These are phyloP conservation scores for Parauchenoglanis punctatus DNA, from an alignment of 2,797 vertebrate genomes.

Conservation along the genomic window DNA sequence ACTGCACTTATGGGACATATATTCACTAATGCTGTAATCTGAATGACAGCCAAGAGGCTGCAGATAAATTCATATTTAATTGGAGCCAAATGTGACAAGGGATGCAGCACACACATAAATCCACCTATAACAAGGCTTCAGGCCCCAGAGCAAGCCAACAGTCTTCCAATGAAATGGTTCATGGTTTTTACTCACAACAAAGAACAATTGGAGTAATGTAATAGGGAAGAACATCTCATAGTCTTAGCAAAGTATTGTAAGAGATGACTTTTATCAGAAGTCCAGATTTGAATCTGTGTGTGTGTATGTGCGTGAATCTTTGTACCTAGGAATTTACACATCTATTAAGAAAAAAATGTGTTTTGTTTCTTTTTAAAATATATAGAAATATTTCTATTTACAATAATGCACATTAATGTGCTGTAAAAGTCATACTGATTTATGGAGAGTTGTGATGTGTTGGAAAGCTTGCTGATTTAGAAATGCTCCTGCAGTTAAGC, in stretches of 20 bases:
- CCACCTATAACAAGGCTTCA: constrained; percentile 41
- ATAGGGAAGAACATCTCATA: not conserved
- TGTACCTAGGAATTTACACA: not conserved
- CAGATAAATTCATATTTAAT: constrained; percentile 29
- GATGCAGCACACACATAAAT: constrained; percentile 32
- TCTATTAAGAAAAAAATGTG: constrained; percentile 18
- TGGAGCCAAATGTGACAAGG: constrained; percentile 23
- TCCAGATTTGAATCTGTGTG: not conserved
- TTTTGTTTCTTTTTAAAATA: not conserved
- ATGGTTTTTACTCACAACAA: not conserved
- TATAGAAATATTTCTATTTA: not conserved
- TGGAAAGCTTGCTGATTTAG: constrained; percentile 76
- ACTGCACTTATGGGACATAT: not conserved
- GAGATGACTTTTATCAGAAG: not conserved
- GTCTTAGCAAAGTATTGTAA: not conserved
- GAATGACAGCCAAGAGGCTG: not conserved
- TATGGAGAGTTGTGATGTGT: constrained; percentile 71
- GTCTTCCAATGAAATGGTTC: not conserved
- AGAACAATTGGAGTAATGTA: not conserved
- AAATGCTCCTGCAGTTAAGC: constrained; percentile 77
- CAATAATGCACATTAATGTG: constrained; percentile 59
- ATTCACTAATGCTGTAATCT: not conserved
- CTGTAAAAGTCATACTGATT: constrained; percentile 69
- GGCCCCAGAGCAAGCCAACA: constrained; percentile 25
- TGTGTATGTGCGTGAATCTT: not conserved